phyloP scores from a whole-genome alignment of 2,113 vertebrate genomes.

The Oryzias javanicus region DNA sequence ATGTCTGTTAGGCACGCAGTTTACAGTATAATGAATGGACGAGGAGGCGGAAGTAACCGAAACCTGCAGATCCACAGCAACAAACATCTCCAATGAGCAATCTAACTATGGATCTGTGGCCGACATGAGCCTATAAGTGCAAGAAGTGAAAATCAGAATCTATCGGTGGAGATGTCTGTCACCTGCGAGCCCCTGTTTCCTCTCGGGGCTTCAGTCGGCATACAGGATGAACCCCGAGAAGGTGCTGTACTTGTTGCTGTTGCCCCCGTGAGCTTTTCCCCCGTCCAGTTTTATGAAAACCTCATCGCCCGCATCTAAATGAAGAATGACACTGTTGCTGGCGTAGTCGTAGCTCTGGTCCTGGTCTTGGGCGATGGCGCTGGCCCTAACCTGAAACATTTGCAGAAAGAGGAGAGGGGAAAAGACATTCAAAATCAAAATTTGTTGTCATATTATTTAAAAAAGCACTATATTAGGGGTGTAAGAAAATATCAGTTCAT shows the following conservation, averaged over 20 bases:
- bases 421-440: neutral
- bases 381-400: slow-evolving; percentile 87
- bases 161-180: slow-evolving; percentile 30
- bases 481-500: too few relatives aligned
- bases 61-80: slow-evolving; percentile 45
- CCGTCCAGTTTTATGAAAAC: slow-evolving; percentile 97
- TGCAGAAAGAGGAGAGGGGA: neutral
- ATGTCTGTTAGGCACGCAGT: slow-evolving; percentile 47
- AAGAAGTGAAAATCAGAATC: slow-evolving; percentile 40
- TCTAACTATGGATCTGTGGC: slow-evolving; percentile 48
- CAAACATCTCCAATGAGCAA: slow-evolving; percentile 16
- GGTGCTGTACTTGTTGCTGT: slow-evolving; percentile 99
- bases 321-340: slow-evolving; percentile 97
- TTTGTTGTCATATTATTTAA: too few relatives aligned
- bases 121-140: slow-evolving; percentile 37
- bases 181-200: slow-evolving; percentile 17
- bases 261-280: slow-evolving; percentile 95
- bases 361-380: slow-evolving; percentile 94
- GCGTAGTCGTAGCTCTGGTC: slow-evolving; percentile 99
- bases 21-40: slow-evolving; percentile 40
- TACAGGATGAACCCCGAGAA: slow-evolving; percentile 98
- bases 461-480: too few relatives aligned
- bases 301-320: slow-evolving; percentile 93
- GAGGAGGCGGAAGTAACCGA: slow-evolving; percentile 44
- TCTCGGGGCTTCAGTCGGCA: slow-evolving; percentile 82